A percentile compares a stretch with the other conserved stretches of the same genome.
phyloP scores from a whole-genome alignment of 2,888 invertebrate species.

The Capitulum mitella region DNA sequence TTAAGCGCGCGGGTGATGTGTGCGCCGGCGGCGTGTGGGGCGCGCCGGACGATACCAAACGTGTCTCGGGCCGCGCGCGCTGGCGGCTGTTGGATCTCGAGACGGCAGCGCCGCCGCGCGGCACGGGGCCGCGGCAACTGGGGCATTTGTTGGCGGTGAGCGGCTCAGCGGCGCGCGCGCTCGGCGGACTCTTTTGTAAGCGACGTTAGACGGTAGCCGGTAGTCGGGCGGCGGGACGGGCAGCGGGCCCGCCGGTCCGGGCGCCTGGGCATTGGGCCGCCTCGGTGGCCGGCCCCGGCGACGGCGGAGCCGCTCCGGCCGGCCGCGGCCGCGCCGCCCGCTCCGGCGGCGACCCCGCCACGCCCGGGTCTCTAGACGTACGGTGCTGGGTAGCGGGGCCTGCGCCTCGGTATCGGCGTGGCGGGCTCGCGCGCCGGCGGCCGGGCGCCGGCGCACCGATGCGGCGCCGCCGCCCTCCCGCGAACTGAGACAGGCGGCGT shows the following conservation, averaged over 20 bases:
- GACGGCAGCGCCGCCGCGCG: background rate
- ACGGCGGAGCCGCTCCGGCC: too few species aligned
- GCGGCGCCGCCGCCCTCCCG: background rate
- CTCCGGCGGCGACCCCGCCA: too few species aligned
- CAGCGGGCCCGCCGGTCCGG: background rate
- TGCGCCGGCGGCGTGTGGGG: background rate
- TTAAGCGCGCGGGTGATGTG: too few species aligned
- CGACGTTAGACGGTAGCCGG: background rate
- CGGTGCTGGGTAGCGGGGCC: background rate
- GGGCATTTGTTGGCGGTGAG: background rate
- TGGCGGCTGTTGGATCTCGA: background rate
- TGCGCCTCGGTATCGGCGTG: background rate
- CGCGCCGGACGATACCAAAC: conserved; percentile 1
- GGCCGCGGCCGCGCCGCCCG: background rate
- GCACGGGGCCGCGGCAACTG: background rate
- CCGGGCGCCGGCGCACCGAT: background rate
- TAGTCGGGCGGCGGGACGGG: too few species aligned
- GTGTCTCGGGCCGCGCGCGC: background rate
- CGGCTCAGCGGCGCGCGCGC: background rate
- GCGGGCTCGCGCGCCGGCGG: background rate
- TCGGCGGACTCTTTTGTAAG: background rate
- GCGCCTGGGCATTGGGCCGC: background rate
- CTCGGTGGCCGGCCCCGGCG: background rate
- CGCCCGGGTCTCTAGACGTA: background rate
- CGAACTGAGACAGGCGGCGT: background rate